phyloP scores from a whole-genome alignment of 2,113 vertebrate genomes.

The Barbus barbus region DNA sequence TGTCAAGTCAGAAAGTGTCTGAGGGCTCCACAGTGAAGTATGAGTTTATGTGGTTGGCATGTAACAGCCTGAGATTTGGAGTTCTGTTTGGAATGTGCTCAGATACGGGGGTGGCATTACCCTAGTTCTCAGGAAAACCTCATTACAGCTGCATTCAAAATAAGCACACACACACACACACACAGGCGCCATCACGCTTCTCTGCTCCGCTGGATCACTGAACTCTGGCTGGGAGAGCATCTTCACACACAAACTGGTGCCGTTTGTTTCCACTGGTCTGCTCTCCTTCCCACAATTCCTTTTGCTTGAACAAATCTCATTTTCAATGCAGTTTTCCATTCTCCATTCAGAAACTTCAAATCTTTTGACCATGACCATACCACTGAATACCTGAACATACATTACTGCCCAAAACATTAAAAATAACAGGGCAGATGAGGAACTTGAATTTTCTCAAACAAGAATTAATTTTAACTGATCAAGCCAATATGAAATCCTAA shows the following conservation, averaged over 20 bases:
- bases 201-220: not conserved
- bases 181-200: not conserved
- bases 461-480: not conserved
- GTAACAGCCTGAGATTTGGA: conserved; percentile 55
- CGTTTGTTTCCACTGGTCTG: not conserved
- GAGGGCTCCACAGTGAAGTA: conserved; percentile 49
- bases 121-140: not conserved
- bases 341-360: no score
- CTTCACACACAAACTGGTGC: conserved; percentile 14
- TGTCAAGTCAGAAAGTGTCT: conserved; percentile 20
- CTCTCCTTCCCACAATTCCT: not conserved
- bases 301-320: not conserved
- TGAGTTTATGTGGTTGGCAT: conserved; percentile 60
- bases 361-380: not conserved
- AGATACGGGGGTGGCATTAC: conserved; percentile 23
- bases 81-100: conserved; percentile 63
- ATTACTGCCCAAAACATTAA: not conserved
- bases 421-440: not conserved
- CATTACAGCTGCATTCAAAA: conserved; percentile 7
- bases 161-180: conserved; percentile 15
- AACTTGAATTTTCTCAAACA: not conserved
- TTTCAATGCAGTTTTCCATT: no score
- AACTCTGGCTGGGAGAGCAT: conserved; percentile 5
- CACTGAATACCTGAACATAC: not conserved
- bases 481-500: no score